phyloP scores from a whole-genome alignment of 2,888 invertebrate genomes.

The Eilema sororculum region DNA sequence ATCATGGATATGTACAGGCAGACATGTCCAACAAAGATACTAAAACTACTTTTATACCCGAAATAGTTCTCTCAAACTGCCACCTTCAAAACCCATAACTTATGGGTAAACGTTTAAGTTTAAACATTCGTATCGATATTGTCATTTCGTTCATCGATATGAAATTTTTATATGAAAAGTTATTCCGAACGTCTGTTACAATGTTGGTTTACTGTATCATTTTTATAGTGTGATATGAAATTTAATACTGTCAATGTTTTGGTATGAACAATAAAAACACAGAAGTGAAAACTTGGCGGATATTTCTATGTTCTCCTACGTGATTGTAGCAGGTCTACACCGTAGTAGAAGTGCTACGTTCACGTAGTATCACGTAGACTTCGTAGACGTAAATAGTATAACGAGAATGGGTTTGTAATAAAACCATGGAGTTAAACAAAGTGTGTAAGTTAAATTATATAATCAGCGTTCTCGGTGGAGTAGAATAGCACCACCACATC shows the following conservation, averaged over 20 bases:
- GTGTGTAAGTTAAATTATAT: too few relatives aligned
- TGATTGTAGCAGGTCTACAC: neutral
- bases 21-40: neutral
- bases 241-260: neutral
- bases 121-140: constrained; percentile 43
- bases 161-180: constrained; percentile 34
- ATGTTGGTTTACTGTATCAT: constrained; percentile 25
- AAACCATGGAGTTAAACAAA: too few relatives aligned
- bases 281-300: too few relatives aligned
- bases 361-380: neutral
- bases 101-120: constrained; percentile 25
- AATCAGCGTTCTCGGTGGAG: too few relatives aligned
- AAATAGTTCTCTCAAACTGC: constrained; percentile 4
- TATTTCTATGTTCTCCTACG: too few relatives aligned
- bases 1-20: too few relatives aligned
- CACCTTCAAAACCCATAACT: constrained; percentile 35
- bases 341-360: neutral
- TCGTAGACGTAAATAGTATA: neutral
- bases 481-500: too few relatives aligned
- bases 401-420: neutral
- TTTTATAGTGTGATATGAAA: constrained; percentile 17
- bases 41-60: neutral
- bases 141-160: constrained; percentile 46
- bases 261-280: neutral
- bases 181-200: constrained; percentile 23